phyloP scores from a whole-genome alignment of 2,797 vertebrate genomes.

The Novumbra hubbsi region DNA sequence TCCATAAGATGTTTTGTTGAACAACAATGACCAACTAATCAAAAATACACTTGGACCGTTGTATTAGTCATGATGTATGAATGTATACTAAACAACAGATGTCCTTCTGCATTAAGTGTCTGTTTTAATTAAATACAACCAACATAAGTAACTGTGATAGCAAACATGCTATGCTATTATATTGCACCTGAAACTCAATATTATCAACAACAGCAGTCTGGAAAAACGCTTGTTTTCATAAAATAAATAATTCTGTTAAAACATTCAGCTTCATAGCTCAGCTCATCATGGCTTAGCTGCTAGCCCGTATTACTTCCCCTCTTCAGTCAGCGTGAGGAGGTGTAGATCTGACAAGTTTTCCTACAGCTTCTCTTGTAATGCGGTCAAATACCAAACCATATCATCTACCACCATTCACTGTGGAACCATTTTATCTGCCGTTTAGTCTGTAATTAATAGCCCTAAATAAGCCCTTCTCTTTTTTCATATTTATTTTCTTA shows the following conservation, averaged over 20 bases:
- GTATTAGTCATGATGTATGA: too few species aligned
- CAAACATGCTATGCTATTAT: not conserved
- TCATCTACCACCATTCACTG: too few species aligned
- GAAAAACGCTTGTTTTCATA: not conserved
- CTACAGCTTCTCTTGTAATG: too few species aligned
- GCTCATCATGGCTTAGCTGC: too few species aligned
- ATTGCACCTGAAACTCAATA: not conserved
- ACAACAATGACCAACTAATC: not conserved
- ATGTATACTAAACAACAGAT: not conserved
- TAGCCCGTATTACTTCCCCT: too few species aligned
- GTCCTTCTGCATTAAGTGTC: not conserved
- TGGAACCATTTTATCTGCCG: too few species aligned
- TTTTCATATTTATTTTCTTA: not conserved
- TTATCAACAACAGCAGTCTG: not conserved
- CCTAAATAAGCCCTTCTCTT: too few species aligned
- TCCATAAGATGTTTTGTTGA: not conserved
- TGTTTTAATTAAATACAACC: not conserved
- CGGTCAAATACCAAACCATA: too few species aligned
- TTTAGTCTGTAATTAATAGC: too few species aligned
- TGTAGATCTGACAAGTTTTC: too few species aligned
- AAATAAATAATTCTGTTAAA: not conserved
- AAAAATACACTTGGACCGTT: not conserved
- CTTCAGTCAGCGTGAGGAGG: too few species aligned
- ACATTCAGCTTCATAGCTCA: too few species aligned
- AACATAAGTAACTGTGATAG: not conserved